Conservation (phyloP, 2,113 vertebrate species). For the Atrichornis clamosus region DNA sequence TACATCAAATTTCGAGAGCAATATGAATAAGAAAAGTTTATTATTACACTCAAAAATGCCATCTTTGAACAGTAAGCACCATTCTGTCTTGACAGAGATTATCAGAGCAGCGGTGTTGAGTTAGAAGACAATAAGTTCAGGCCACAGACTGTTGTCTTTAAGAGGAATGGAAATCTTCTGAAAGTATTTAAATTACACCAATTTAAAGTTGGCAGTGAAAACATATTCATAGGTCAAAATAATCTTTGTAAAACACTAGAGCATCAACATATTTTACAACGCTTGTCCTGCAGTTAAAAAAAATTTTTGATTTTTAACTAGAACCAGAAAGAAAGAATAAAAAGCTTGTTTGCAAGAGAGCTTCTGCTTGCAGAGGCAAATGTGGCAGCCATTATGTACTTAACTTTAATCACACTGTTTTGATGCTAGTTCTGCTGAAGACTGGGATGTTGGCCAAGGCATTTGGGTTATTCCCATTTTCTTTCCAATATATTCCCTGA, state of each 20-base stretch:
- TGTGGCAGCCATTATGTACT: neutral
- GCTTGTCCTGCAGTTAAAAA: neutral
- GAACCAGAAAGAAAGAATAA: neutral
- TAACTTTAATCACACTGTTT: conserved; percentile 17
- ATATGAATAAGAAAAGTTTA: neutral
- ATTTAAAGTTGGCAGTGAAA: conserved; percentile 11
- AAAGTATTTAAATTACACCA: neutral
- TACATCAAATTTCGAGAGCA: neutral
- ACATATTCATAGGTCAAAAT: neutral
- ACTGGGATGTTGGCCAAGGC: neutral
- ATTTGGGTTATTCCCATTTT: neutral
- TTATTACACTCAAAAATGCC: neutral
- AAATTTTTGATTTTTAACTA: neutral
- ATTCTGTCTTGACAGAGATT: neutral
- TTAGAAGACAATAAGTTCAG: neutral
- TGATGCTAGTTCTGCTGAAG: neutral
- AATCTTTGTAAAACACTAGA: neutral
- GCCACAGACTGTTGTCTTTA: neutral
- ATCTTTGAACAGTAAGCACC: neutral
- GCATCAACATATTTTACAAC: neutral
- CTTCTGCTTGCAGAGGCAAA: neutral
- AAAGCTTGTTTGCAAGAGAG: neutral
- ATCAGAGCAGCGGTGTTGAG: neutral
- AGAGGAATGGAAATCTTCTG: neutral
- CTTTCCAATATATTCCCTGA: conserved; percentile 7